Conservation (phyloP, 1,140 invertebrate genomes). For the Conus ventricosus region DNA sequence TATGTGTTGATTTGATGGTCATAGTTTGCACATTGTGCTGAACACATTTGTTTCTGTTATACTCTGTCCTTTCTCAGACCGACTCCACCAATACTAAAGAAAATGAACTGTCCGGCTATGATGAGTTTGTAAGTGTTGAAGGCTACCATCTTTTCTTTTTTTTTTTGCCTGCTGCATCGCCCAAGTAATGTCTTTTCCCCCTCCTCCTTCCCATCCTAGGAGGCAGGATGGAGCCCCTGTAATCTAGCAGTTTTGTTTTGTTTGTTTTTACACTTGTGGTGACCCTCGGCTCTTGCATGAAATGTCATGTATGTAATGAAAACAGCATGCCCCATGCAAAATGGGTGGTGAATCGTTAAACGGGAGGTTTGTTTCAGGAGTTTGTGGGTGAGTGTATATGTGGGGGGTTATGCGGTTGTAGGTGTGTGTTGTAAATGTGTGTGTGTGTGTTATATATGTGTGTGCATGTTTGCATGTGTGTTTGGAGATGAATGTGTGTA, state of each 20-base stretch:
- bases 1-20: too few species aligned
- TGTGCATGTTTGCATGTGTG: not conserved
- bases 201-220: not conserved
- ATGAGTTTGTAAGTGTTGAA: constrained; percentile 29
- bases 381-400: not conserved
- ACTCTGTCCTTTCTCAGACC: constrained; percentile 10
- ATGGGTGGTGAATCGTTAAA: too few species aligned
- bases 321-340: too few species aligned
- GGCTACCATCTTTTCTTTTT: not conserved
- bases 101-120: constrained; percentile 28
- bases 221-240: not conserved
- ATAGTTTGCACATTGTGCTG: too few species aligned
- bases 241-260: too few species aligned
- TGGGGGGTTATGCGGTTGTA: not conserved
- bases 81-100: constrained; percentile 35
- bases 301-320: too few species aligned
- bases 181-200: not conserved
- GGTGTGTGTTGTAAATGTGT: not conserved
- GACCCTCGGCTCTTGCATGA: not conserved
- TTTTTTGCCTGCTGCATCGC: constrained; percentile 9
- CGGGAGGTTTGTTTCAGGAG: not conserved
- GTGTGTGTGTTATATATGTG: constrained; percentile 13
- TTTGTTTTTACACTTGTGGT: not conserved
- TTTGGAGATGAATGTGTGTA: too few species aligned
- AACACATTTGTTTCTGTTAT: not conserved